Evolutionary conservation across 2,797 vertebrate species (phyloP).

Genomic region (Champsocephalus gunnari): DNA sequence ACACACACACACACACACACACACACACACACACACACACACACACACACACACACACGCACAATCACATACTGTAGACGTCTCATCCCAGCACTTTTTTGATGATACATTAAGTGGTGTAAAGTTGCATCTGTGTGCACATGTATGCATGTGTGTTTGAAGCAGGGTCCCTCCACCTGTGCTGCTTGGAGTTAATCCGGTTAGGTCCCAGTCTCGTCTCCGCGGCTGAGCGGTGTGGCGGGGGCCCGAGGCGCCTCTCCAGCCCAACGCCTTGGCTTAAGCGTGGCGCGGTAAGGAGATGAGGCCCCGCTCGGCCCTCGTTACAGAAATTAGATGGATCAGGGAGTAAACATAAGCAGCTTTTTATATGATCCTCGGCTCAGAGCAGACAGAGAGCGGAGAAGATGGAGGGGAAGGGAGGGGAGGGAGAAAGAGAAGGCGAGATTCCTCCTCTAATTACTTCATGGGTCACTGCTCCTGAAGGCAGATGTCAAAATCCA

Average conservation of each 20-base stretch:
- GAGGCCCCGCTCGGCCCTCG: constrained; percentile 87
- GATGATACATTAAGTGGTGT: constrained; percentile 85
- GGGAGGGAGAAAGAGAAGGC: constrained; percentile 76
- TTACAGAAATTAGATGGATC: constrained; percentile 96
- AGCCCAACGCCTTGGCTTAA: constrained; percentile 86
- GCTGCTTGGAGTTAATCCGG: constrained; percentile 90
- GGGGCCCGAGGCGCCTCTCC: constrained; percentile 83
- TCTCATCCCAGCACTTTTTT: constrained; percentile 78
- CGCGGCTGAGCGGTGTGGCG: constrained; percentile 69
- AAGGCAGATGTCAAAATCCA: constrained; percentile 90
- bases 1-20: constrained; percentile 19
- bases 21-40: constrained; percentile 46
- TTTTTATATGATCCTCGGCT: constrained; percentile 90
- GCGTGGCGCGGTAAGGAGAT: constrained; percentile 89
- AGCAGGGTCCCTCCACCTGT: constrained; percentile 79
- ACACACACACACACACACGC: constrained; percentile 44
- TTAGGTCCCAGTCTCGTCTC: constrained; percentile 84
- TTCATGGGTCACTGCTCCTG: constrained; percentile 92
- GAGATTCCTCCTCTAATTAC: constrained; percentile 95
- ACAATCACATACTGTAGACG: constrained; percentile 52
- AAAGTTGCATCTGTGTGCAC: constrained; percentile 84
- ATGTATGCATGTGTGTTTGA: constrained; percentile 51
- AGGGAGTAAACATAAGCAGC: constrained; percentile 95
- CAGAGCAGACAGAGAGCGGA: constrained; percentile 70
- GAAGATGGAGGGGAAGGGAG: constrained; percentile 64